Percentiles rank a stretch among this genome's conserved stretches.
Evolutionary conservation across 2,888 invertebrate species (phyloP).

Genomic region (Hipparchia semele): DNA sequence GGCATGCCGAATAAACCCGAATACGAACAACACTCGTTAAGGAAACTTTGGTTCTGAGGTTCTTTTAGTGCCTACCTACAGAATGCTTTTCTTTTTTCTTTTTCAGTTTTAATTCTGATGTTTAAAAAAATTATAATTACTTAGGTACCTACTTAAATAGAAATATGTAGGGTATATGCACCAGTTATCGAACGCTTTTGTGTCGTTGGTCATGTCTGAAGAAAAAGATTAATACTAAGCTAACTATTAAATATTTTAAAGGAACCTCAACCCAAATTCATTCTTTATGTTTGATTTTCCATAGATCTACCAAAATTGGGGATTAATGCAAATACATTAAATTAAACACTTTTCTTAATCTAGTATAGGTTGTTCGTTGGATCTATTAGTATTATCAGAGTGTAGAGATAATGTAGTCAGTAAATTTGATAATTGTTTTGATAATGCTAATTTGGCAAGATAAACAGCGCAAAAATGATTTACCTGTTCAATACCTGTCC

Average conservation of each 20-base stretch:
- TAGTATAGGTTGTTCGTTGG: neutral
- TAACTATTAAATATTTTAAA: neutral
- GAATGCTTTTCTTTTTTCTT: neutral
- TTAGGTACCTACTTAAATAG: neutral
- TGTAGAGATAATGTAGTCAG: neutral
- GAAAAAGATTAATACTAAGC: neutral
- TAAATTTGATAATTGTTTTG: conserved; percentile 1
- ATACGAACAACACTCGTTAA: conserved; percentile 37
- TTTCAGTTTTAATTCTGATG: neutral
- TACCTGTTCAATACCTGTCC: neutral
- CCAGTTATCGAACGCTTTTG: neutral
- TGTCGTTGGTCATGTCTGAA: neutral
- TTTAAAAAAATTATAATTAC: neutral
- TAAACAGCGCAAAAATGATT: neutral
- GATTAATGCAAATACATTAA: neutral
- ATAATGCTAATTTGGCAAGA: conserved; percentile 1
- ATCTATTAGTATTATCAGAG: neutral
- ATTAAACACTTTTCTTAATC: neutral
- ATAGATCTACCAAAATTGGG: neutral
- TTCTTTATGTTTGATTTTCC: neutral
- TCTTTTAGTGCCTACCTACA: neutral
- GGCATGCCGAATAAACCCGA: conserved; percentile 48
- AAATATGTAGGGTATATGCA: neutral
- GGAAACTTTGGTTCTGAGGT: conserved; percentile 33
- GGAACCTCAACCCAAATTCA: neutral